phyloP scores from a whole-genome alignment of 1,140 invertebrate genomes.

The Diorhabda carinulata region DNA sequence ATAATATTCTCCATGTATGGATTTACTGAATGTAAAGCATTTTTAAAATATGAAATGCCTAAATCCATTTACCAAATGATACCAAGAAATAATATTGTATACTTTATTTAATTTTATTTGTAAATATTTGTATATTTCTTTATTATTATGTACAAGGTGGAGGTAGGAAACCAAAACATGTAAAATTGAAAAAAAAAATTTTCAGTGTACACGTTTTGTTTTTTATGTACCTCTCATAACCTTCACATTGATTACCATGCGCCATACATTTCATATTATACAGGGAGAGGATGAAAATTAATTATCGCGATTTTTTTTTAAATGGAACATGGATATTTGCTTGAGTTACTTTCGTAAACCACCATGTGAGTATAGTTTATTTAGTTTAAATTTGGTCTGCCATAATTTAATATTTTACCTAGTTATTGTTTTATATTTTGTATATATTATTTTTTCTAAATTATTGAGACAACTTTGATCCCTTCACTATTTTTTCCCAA shows the following conservation, averaged over 20 bases:
- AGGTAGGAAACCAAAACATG: not conserved
- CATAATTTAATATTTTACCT: conserved; percentile 16
- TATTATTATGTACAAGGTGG: not conserved
- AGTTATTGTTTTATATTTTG: conserved; percentile 17
- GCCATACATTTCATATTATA: conserved; percentile 1
- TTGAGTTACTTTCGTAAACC: not conserved
- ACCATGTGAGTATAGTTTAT: not conserved
- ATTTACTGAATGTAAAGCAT: not conserved
- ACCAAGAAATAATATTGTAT: conserved; percentile 10
- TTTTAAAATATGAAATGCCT: not conserved
- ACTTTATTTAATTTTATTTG: not conserved
- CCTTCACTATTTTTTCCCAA: not conserved
- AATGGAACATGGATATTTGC: no score
- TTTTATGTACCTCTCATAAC: no score
- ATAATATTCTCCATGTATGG: not conserved
- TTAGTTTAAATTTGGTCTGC: conserved; percentile 12
- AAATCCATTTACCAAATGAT: conserved; percentile 12
- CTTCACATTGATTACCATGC: not conserved
- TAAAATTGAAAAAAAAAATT: no score
- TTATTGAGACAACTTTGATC: conserved; percentile 9
- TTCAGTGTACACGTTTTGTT: no score
- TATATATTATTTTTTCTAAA: conserved; percentile 26
- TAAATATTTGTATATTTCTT: conserved; percentile 7
- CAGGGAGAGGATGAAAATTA: not conserved
- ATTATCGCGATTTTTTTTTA: no score